Base-by-base conservation (phyloP, 53 echinoderm and acorn worm species). In the Henricia sp. region DNA sequence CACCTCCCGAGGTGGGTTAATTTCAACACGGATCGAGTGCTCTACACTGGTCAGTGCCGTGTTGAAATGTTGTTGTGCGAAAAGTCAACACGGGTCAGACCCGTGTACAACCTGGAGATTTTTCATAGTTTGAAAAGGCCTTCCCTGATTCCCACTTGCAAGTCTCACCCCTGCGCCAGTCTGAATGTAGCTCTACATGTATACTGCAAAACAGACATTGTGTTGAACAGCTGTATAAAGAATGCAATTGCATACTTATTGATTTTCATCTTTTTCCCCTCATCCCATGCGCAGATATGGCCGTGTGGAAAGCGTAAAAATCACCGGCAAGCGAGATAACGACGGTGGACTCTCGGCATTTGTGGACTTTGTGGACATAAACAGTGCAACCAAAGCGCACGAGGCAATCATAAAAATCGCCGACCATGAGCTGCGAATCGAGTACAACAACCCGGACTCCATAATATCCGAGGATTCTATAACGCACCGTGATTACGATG, bases 311-410 rank as follows among this genome's bases (percentile, higher is more conserved):
- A 99, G 87, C 84, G 99, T 94, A 48, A 99, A 99, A 73, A 75
- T 99, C 50, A 95, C 94, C 46, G 91, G 95, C 11, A 99, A 97
- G 84, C 88, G 99, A 70, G 94, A 92, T 70, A 86, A 86, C 59
- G 99, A 99, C 83, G 99, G 99, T 62, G 85, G 91, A 63, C 92
- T 86, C 77, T 92, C 99, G 21, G 99, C 99, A 46, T 99, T 92
- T 83, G 99, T 99, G 80, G 99, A 99, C 93, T 99, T 99, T 92
- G 94, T 99, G 92, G 99, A 99, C 95, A 99, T 99, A 91, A 95
- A 95, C 55, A 94, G 94, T 84, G 99, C 99, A 75, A 99, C 95
- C 84, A 99, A 95, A 74, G 99, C 99, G 34, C 99, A 99, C 65
- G 99, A 95, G 72, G 89, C 99, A 43, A 84, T 95, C 64, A 99